Evolutionary conservation across 2,113 vertebrate genomes (phyloP), one percentile per base, ranked within the genome.

Genomic region (Hydropotes inermis): DNA sequence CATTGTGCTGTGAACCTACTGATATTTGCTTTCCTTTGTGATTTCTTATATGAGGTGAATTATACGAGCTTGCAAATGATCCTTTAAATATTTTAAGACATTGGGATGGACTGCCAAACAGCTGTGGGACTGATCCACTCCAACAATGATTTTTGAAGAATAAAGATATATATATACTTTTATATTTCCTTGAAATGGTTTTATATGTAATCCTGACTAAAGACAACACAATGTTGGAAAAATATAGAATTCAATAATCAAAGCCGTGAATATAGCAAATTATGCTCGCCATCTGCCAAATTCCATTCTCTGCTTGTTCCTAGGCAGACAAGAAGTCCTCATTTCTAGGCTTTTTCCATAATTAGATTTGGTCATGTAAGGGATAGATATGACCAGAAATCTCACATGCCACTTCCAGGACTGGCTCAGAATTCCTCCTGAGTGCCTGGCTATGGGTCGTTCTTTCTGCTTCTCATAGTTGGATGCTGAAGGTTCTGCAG

Each of bases 131-230:
- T 4, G 6, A 39, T 86, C 16, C 25, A 36, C 13, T 54, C 82
- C 25, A 90, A 74, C 45, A 58, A 36, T 36, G 30, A 96, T 82
- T 95, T 95, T 96, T 83, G 45, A 96, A 87, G 15, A 90, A 1
- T n/a, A 67, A 88, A 67, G 39, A 57, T 30, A 50, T 23, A 23
- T 39, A 39, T 25, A 0, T n/a, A 13, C 25, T 91, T 92, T 79
- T 30, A 70, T 45, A n/a, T 70, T 93, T 89, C 21, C 47, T 82
- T 91, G 50, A 91, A 88, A 97, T 58, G 36, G 16, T 55, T 94
- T 92, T 58, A 1, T 52, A 60, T 81, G 27, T 4, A 74, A 79
- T 39, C 19, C 36, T 55, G 6, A n/a, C 43, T 58, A 86, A 87
- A 86, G 76, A 79, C 21, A 79, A 89, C 70, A 97, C 0, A 23